phyloP scores from a whole-genome alignment of 2,888 invertebrate genomes.

The Lottia gigantea region DNA sequence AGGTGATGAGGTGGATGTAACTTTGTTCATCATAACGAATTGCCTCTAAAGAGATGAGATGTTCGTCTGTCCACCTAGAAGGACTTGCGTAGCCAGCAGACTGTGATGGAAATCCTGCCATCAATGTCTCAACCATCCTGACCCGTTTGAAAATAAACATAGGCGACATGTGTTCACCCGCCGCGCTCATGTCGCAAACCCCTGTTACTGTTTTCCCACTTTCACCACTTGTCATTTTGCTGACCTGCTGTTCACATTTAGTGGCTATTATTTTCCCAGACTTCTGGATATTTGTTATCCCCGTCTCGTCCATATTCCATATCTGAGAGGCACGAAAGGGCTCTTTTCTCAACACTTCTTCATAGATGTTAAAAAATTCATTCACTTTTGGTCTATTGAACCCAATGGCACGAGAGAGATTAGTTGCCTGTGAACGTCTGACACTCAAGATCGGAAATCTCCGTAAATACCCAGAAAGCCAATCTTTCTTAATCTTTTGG shows the following conservation, averaged over 20 bases:
- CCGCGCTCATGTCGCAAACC: conserved; percentile 21
- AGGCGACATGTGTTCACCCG: conserved; percentile 23
- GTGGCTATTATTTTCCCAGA: conserved; percentile 4
- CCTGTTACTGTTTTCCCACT: conserved; percentile 11
- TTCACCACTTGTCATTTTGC: conserved; percentile 25
- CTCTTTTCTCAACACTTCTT: not conserved
- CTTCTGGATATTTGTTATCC: not conserved
- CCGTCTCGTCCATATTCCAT: conserved; percentile 10
- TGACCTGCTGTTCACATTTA: conserved; percentile 16
- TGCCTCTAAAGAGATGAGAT: no score
- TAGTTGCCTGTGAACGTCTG: not conserved
- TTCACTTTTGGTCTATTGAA: conserved; percentile 4
- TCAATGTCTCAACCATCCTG: not conserved
- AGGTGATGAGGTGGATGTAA: no score
- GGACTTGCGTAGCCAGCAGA: conserved; percentile 12
- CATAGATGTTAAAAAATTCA: not conserved
- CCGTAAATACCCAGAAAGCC: not conserved
- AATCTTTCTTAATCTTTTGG: conserved; percentile 3
- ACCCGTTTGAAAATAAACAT: conserved; percentile 29
- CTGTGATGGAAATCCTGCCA: conserved; percentile 11
- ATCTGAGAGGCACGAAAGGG: not conserved
- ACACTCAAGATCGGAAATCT: not conserved
- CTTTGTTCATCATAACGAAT: no score
- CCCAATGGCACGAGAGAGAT: not conserved
- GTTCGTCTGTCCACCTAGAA: conserved; percentile 54